phyloP scores from a whole-genome alignment of 2,888 invertebrate genomes.

The Altica lythri region DNA sequence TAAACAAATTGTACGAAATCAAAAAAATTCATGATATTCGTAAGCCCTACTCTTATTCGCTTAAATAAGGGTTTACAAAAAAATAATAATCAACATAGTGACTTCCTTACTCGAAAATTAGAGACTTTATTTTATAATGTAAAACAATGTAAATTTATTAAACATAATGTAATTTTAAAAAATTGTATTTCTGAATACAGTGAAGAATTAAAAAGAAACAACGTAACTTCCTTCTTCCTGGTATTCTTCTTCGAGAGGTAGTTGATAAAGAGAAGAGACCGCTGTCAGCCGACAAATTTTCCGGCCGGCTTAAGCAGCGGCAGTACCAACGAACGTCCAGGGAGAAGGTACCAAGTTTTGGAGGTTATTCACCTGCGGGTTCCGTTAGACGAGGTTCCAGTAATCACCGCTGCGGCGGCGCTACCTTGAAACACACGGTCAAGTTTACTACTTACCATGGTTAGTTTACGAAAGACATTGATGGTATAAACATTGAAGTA shows the following conservation, averaged over 20 bases:
- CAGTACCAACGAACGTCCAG: conserved; percentile 11
- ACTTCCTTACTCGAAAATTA: too few relatives aligned
- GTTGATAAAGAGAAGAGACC: background rate
- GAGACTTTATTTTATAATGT: too few relatives aligned
- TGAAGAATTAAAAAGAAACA: too few relatives aligned
- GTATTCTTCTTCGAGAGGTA: too few relatives aligned
- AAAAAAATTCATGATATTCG: too few relatives aligned
- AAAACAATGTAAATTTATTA: too few relatives aligned
- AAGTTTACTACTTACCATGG: conserved; percentile 55
- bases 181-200: too few relatives aligned
- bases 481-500: conserved; percentile 34
- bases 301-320: conserved; percentile 30
- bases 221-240: conserved; percentile 4
- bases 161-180: too few relatives aligned
- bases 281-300: conserved; percentile 36
- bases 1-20: too few relatives aligned
- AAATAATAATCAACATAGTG: too few relatives aligned
- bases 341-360: conserved; percentile 48
- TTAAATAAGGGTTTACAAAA: too few relatives aligned
- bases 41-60: too few relatives aligned
- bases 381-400: conserved; percentile 47
- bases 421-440: conserved; percentile 55
- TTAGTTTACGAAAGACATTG: conserved; percentile 55
- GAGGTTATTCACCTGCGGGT: conserved; percentile 54
- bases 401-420: conserved; percentile 51